phyloP scores from a whole-genome alignment of 2,888 invertebrate genomes.

The Drosophila formosana region DNA sequence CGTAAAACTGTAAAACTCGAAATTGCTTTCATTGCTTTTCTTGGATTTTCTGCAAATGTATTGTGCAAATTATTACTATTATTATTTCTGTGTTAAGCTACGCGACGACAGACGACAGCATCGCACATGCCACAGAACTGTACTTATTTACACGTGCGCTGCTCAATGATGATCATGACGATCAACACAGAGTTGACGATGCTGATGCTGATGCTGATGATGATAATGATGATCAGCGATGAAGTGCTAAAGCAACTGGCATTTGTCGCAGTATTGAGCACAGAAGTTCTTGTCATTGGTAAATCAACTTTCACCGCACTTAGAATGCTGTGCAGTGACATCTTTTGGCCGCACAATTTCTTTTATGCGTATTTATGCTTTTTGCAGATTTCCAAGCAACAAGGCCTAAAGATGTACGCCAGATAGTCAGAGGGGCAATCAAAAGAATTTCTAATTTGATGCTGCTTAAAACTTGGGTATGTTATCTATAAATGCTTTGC shows the following conservation, averaged over 20 bases:
- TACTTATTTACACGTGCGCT: conserved; percentile 70
- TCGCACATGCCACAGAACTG: conserved; percentile 65
- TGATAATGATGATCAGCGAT: conserved; percentile 22
- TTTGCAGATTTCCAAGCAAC: conserved; percentile 24
- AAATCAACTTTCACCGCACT: conserved; percentile 76
- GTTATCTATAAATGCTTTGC: conserved; percentile 2
- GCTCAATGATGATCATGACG: conserved; percentile 28
- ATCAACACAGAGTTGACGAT: conserved; percentile 9
- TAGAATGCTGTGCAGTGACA: conserved; percentile 66
- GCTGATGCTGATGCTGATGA: conserved; percentile 7
- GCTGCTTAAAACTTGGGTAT: conserved; percentile 10
- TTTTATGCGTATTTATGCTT: conserved; percentile 56
- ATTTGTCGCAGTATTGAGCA: conserved; percentile 64
- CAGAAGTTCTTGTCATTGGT: conserved; percentile 75
- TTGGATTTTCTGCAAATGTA: conserved; percentile 51
- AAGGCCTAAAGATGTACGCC: conserved; percentile 39
- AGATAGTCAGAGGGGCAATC: conserved; percentile 40
- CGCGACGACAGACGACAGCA: conserved; percentile 15
- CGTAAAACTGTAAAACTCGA: no score
- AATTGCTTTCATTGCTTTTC: conserved; percentile 29
- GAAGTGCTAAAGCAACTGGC: conserved; percentile 34
- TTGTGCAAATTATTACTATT: conserved; percentile 68
- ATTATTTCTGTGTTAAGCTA: conserved; percentile 75
- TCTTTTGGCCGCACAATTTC: conserved; percentile 57
- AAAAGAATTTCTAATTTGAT: conserved; percentile 50